These are phyloP conservation scores for Passer domesticus DNA, from an alignment of 2,113 vertebrate species.

Conservation along the genomic window DNA sequence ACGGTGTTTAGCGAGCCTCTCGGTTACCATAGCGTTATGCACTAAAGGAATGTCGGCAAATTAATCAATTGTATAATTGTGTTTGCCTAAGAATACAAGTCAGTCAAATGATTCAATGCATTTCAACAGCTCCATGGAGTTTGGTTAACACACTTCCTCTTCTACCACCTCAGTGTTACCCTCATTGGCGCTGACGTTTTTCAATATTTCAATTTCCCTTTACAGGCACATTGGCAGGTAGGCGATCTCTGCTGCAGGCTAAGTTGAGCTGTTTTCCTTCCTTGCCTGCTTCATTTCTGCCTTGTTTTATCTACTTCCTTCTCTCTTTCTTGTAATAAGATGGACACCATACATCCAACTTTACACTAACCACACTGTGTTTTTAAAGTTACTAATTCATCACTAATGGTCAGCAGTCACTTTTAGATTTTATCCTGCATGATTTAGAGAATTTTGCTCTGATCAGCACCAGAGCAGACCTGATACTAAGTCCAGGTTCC, in stretches of 20 bases:
- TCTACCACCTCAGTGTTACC: background rate
- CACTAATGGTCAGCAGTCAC: background rate
- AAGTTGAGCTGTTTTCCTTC: background rate
- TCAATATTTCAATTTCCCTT: background rate
- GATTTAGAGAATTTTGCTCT: background rate
- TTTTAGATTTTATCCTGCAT: background rate
- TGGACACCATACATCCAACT: background rate
- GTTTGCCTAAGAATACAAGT: conserved; percentile 46
- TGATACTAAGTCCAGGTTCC: background rate
- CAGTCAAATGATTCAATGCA: background rate
- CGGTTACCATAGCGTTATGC: background rate
- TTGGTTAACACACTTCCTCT: background rate
- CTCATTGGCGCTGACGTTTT: background rate
- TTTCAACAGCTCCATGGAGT: conserved; percentile 8
- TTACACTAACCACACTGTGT: background rate
- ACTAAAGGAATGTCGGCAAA: conserved; percentile 21
- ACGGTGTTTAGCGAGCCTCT: background rate
- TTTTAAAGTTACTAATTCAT: background rate
- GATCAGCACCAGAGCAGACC: background rate
- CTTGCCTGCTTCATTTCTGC: background rate
- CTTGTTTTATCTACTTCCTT: background rate
- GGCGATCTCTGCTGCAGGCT: background rate
- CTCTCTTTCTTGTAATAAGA: background rate
- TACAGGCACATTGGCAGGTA: background rate
- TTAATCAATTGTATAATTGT: conserved; percentile 48